Evolutionary conservation across 2,888 invertebrate species (phyloP), one percentile per base, ranked within the genome.

Genomic region (Agonopterix alstromeriana): DNA sequence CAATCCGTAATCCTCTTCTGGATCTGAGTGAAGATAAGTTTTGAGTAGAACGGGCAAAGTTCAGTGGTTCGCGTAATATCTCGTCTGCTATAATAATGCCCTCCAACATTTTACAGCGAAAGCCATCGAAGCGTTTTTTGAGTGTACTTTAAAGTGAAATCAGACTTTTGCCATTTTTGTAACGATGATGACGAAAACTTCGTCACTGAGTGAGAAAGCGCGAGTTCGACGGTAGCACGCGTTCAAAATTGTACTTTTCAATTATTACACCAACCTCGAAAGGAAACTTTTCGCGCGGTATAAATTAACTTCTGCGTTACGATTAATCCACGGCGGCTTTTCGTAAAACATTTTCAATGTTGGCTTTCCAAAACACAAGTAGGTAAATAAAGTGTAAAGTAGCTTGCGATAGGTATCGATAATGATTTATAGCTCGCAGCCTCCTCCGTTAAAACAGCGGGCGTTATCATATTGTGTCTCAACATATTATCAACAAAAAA

Each of bases 231-330:
- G 53, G 10, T 60, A 57, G 59, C 54, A 61, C 65, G 65, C 63
- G 64, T 67, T 73, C 66, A 61, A 66, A 70, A 73, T 71, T 69
- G 70, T 74, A 76, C 73, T 77, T 70, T 76, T 76, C 75, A 76
- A 77, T 73, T 74, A 76, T 73, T 67, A 66, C 67, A 61, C 63
- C 65, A 67, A 70, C 53, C 64, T 63, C 59, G 52, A 68, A 58
- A 70, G 67, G 65, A 64, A 76, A 66, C 70, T 73, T 62, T 61
- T 65, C 58, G 58, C 64, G 60, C 55, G 62, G 68, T 60, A 67
- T 71, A 73, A 73, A 74, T 78, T 73, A 73, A 75, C 74, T 74
- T 75, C 65, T 67, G 67, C 65, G 59, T 62, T 65, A 58, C 61
- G 63, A 70, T 70, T 70, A 70, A 75, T 73, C 68, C 60, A 61